A percentile compares a stretch with the other conserved stretches of the same genome.
phyloP scores from a whole-genome alignment of 1,140 invertebrate species.

The Hetaerina americana region DNA sequence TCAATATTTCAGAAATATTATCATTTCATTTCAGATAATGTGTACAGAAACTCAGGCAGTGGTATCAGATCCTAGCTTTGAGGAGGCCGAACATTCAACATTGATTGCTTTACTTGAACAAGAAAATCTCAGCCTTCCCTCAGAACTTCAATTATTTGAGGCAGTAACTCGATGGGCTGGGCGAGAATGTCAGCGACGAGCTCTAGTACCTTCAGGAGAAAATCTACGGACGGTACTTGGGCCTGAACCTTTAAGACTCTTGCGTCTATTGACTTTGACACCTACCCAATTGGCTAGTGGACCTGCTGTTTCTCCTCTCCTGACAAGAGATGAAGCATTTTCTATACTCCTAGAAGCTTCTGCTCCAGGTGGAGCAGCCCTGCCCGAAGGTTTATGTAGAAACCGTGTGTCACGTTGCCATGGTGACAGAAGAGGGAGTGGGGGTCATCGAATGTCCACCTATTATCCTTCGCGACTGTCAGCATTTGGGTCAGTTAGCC shows the following conservation, averaged over 20 bases:
- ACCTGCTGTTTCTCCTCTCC: conserved; percentile 51
- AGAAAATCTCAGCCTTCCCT: conserved; percentile 52
- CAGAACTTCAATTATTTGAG: conserved; percentile 60
- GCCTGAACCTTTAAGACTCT: conserved; percentile 43
- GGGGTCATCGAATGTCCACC: too few relatives aligned
- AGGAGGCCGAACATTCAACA: conserved; percentile 57
- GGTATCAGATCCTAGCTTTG: conserved; percentile 54
- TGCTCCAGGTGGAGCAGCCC: conserved; percentile 44
- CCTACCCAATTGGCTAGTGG: conserved; percentile 68
- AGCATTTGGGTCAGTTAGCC: too few relatives aligned
- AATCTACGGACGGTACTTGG: conserved; percentile 31
- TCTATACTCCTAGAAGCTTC: conserved; percentile 65
- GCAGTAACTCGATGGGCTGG: conserved; percentile 52
- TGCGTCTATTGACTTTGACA: conserved; percentile 59
- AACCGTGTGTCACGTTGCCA: conserved; percentile 21
- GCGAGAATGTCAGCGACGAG: conserved; percentile 23
- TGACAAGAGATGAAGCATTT: conserved; percentile 60
- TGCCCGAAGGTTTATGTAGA: conserved; percentile 52
- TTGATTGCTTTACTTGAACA: conserved; percentile 59
- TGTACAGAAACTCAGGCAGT: conserved; percentile 59
- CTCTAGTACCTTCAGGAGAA: conserved; percentile 15
- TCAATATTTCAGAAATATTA: conserved; percentile 1
- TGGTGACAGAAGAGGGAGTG: neutral
- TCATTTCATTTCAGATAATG: conserved; percentile 42
- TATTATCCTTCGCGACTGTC: too few relatives aligned